A percentile compares a stretch with the other conserved stretches of the same genome.
Evolutionary conservation across 2,113 vertebrate species (phyloP).

Genomic region (Entelurus aequoreus): DNA sequence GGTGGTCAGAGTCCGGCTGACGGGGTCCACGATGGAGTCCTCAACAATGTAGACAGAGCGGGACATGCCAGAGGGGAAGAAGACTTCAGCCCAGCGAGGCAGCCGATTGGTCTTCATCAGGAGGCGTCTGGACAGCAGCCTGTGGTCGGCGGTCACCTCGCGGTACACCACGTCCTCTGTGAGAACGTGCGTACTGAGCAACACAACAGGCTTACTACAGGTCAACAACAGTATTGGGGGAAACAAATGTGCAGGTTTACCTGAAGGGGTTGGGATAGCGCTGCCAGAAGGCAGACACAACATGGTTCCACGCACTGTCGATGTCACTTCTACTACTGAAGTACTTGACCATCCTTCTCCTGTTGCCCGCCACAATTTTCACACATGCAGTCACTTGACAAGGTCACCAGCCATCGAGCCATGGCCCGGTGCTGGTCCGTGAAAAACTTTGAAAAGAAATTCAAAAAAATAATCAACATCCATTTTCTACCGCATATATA

Average conservation of each 20-base stretch:
- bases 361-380: slow-evolving; percentile 1
- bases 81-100: slow-evolving; percentile 73
- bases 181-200: slow-evolving; percentile 72
- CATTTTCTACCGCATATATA: no score
- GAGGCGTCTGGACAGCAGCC: slow-evolving; percentile 70
- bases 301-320: slow-evolving; percentile 72
- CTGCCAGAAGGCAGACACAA: slow-evolving; percentile 77
- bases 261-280: slow-evolving; percentile 80
- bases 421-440: no score
- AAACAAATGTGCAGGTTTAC: slow-evolving; percentile 25
- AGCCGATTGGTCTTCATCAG: slow-evolving; percentile 78
- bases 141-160: slow-evolving; percentile 70
- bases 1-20: slow-evolving; percentile 64
- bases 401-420: no score
- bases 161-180: slow-evolving; percentile 76
- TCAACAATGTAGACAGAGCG: slow-evolving; percentile 75
- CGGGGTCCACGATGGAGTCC: slow-evolving; percentile 74
- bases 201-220: not conserved
- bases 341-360: slow-evolving; percentile 72
- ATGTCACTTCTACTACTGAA: slow-evolving; percentile 69
- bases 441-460: no score
- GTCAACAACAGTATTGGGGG: no score
- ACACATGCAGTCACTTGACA: slow-evolving; percentile 14
- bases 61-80: slow-evolving; percentile 70
- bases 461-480: no score